Evolutionary conservation across 2,797 vertebrate species (phyloP), one percentile per base, ranked within the genome.

Genomic region (Smutsia temminckii): DNA sequence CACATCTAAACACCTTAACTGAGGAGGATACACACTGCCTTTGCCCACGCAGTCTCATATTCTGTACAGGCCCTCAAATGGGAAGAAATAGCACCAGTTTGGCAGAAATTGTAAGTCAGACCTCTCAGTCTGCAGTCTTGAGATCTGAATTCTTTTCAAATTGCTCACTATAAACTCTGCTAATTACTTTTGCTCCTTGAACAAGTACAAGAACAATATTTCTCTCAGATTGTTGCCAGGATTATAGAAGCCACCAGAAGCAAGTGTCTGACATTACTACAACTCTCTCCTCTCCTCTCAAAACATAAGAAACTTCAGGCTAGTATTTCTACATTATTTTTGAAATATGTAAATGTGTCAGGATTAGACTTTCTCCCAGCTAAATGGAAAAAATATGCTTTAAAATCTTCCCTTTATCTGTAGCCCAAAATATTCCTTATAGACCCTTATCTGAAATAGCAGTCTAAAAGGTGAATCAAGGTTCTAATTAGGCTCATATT

Each of bases 381-480:
- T 69, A 92, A 78, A 81, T 83, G 37, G 34, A 16, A 74, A 74
- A 63, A 53, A 71, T 2, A 55, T 42, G 53, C 23, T 94, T 80
- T 94, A 55, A 91, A 94, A 84, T 12, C 27, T 69, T 83, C 17
- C 75, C 77, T 80, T 0, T 72, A 72, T 77, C 55, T 63, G 3
- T 37, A 64, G 59, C 5, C 64, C 32, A 85, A 86, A 91, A 86
- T 80, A 74, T 23, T 57, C 53, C 46, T 49, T 34, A 6, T 1
- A 7, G 91, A 87, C 7, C 25, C 86, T 85, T 32, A 78, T 80
- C 93, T 37, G 53, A 91, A 77, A 89, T 18, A 61, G 53, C 32
- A 64, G 34, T 88, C 66, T 80, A 93, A 91, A 88, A 93, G 64
- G 75, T 55, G 85, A 96, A 68, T n/a, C 55, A 49, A 90, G 46